These are phyloP conservation scores for Morbakka virulenta DNA, from an alignment of 30 jellyfish, hydroid and myxozoan genomes.

Conservation along the genomic window DNA sequence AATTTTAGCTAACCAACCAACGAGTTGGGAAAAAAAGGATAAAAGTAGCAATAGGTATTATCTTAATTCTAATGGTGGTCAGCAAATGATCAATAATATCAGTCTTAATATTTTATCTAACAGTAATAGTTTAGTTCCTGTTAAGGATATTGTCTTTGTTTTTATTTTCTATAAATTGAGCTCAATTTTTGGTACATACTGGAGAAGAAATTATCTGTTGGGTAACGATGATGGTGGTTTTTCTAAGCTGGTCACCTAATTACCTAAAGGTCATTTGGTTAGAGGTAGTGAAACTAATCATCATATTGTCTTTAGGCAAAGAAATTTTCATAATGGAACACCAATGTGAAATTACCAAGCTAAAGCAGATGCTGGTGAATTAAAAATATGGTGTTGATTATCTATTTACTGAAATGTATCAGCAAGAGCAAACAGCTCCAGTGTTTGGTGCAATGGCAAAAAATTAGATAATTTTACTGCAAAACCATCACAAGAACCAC, in stretches of 20 bases:
- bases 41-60: no score
- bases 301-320: neutral
- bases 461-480: conserved; percentile 36
- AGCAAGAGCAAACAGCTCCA: conserved; percentile 7
- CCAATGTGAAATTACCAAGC: conserved; percentile 13
- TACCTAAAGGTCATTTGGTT: no score
- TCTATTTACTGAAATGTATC: conserved; percentile 36
- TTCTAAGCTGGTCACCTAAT: conserved; percentile 1
- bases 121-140: no score
- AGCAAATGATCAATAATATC: conserved; percentile 31
- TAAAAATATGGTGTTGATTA: no score
- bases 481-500: conserved; percentile 24
- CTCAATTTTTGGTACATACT: conserved; percentile 18
- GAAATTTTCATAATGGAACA: neutral
- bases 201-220: conserved; percentile 21
- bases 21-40: no score
- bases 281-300: neutral
- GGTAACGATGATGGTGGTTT: conserved; percentile 46
- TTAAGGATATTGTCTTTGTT: conserved; percentile 27
- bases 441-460: conserved; percentile 50
- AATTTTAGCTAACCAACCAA: conserved; percentile 20
- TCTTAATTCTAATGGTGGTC: conserved; percentile 42
- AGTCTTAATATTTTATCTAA: conserved; percentile 20
- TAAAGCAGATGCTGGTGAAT: no score
- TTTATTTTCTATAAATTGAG: conserved; percentile 4